phyloP scores from a whole-genome alignment of 1,140 invertebrate genomes.

The Drosophila kohkoa region DNA sequence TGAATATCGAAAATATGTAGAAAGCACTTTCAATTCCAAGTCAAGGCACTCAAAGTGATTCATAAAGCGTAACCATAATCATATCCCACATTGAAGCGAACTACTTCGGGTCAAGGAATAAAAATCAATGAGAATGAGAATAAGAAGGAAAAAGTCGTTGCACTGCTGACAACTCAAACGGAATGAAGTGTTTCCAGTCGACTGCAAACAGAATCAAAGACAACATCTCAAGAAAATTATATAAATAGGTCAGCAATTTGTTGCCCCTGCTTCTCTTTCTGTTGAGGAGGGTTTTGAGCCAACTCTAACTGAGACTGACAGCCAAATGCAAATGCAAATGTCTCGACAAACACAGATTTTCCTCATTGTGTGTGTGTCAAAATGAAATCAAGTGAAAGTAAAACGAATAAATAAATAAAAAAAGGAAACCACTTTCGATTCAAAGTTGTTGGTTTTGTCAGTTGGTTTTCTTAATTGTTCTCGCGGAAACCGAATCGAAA shows the following conservation, averaged over 20 bases:
- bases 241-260: constrained; percentile 73
- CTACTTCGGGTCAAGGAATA: constrained; percentile 26
- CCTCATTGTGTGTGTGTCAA: constrained; percentile 49
- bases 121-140: background rate
- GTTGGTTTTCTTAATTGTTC: constrained; percentile 64
- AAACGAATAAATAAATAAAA: constrained; percentile 74
- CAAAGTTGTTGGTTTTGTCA: constrained; percentile 48
- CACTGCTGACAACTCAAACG: constrained; percentile 63
- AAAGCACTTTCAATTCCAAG: background rate
- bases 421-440: constrained; percentile 37
- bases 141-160: constrained; percentile 44
- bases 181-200: constrained; percentile 75
- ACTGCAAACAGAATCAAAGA: constrained; percentile 37
- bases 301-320: constrained; percentile 5
- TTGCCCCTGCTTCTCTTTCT: background rate
- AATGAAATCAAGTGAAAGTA: constrained; percentile 77
- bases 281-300: background rate
- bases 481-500: constrained; percentile 18
- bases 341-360: constrained; percentile 50
- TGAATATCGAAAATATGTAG: background rate
- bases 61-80: constrained; percentile 13
- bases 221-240: constrained; percentile 62
- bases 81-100: background rate
- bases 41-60: background rate
- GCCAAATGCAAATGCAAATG: constrained; percentile 66